Base-by-base conservation (phyloP, 2,113 vertebrate genomes). In the Eptesicus fuscus region DNA sequence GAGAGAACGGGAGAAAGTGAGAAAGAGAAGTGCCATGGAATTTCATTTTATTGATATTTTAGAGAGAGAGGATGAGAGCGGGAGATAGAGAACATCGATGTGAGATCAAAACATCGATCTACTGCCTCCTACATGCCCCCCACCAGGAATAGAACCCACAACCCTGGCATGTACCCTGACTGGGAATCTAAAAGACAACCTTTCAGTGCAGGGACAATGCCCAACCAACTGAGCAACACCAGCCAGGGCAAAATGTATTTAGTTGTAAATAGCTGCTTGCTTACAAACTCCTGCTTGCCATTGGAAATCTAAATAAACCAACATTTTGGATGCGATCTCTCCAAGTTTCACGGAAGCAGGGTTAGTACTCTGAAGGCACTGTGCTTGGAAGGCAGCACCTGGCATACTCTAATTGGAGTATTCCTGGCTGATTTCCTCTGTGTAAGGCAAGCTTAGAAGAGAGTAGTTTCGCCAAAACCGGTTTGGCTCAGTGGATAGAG, bases 361-460 rank as follows among this genome's bases (percentile, higher is more conserved):
- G 56, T 32, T 11, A 4, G 17, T 13, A n/a, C 73, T 89, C 63
- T 9, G 42, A 88, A 84, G 77, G 42, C 71, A 70, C 65, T 77
- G 65, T 74, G 37, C 80, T 77, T 5, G 83, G 84, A 83, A 63
- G 53, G 63, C 23, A 44, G 63, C 0, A 25, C 88, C 95, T 96
- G 97, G 63, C 83, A 53, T 4, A 0, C 5, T 61, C 94, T 90
- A 87, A 97, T 94, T 65, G 0, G 86, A 79, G 16, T 30, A 0
- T 94, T 95, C 94, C 96, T 94, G 47, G 35, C 91, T 96, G 95
- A 92, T 95, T 97, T 97, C 87, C 96, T 96, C 59, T 42, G n/a
- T 17, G 4, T 85, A 71, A 37, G 37, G 11, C 44, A 49, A 86
- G 53, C 23, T 63, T 32, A 97, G 95, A 96, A 83, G 76, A 96